Base-by-base conservation (phyloP, 2,888 invertebrate species). In the Merodon equestris region DNA sequence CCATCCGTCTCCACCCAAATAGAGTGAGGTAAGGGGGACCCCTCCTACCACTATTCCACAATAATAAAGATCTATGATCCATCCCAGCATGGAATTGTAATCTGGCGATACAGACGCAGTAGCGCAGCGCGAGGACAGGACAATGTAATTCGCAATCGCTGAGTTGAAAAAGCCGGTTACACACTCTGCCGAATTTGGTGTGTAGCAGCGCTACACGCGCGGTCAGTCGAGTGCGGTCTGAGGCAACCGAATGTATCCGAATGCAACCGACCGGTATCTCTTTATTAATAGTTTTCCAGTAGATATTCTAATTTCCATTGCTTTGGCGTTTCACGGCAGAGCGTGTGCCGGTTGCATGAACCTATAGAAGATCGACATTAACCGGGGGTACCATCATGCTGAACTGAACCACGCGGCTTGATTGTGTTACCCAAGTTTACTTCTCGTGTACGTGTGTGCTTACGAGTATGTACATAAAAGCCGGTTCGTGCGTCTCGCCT, bases 181-280 rank as follows among this genome's bases (percentile, higher is more conserved):
- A 76, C 82, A 82, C 76, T 76, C 81, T 76, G 76, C 77, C 76
- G 73, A 81, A 81, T 73, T 81, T 74, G 68, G 67, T 81, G 81
- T 77, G 76, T 81, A 71, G 84, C 85, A 86, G 84, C 73, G 76
- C 76, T 83, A 83, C 83, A 88, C 87, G 88, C 87, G 86, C 88
- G 88, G 88, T 87, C 88, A 87, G 87, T 88, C 88, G 88, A 87
- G 88, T 88, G 88, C 88, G 87, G 87, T 87, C 86, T 88, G 85
- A 87, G 85, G 88, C 87, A 88, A 86, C 88, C 87, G 86, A 87
- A 88, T 87, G 88, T 86, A 88, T 87, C 88, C 86, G 87, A 87
- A 87, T 86, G 88, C 88, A 86, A 86, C 87, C 86, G 87, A 87
- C 86, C 87, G 88, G 85, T 85, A 85, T 85, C 75, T 79, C 74